These are phyloP conservation scores for Tricholaema leucomelas DNA, from an alignment of 2,113 vertebrate species.

Conservation along the genomic window DNA sequence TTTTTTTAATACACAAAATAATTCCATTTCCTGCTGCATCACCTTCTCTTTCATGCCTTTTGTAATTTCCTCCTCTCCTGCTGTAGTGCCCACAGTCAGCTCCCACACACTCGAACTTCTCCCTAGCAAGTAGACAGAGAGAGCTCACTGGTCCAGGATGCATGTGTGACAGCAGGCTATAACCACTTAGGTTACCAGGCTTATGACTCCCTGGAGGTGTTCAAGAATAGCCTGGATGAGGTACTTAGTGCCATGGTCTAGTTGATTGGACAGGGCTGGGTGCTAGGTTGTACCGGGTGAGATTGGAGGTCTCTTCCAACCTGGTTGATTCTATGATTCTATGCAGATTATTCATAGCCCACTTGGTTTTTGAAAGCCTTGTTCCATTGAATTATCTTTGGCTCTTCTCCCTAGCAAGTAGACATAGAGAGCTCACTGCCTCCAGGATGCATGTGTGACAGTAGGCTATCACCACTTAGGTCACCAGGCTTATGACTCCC, in stretches of 20 bases:
- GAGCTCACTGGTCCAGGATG: neutral
- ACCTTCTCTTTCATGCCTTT: neutral
- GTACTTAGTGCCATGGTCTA: too few species aligned
- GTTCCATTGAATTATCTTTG: neutral
- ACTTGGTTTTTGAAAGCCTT: neutral
- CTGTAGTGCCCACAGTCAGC: neutral
- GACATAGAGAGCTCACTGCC: neutral
- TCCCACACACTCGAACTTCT: neutral
- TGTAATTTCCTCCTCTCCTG: neutral
- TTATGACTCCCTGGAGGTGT: neutral
- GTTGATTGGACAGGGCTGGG: too few species aligned
- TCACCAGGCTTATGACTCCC: neutral
- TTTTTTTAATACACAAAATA: neutral
- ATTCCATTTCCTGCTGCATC: neutral
- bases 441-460: neutral
- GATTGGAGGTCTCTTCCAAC: too few species aligned
- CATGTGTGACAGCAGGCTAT: rapidly evolving
- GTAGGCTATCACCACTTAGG: neutral
- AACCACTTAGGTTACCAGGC: neutral
- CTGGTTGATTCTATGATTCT: too few species aligned
- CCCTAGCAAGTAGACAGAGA: neutral
- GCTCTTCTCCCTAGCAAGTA: neutral
- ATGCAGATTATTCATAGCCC: rapidly evolving
- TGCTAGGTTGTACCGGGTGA: too few species aligned
- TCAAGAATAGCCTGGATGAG: too few species aligned